phyloP scores from a whole-genome alignment of 2,888 invertebrate genomes.

The Protophormia terraenovae region DNA sequence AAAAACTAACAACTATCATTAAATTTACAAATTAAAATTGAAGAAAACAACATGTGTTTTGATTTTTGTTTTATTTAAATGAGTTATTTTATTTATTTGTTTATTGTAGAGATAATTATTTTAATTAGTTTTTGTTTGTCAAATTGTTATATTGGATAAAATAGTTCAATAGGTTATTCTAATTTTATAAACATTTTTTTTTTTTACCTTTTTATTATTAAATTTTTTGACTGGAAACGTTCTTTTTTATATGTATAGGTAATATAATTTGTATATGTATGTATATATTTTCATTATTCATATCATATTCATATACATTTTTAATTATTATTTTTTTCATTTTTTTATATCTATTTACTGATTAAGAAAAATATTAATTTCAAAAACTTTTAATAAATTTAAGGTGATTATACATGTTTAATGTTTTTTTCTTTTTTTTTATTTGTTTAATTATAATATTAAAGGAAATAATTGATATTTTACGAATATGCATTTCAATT shows the following conservation, averaged over 20 bases:
- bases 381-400: neutral
- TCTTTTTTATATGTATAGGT: neutral
- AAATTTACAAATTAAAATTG: too few species aligned
- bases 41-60: neutral
- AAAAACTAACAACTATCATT: too few species aligned
- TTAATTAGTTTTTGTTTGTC: slow-evolving; percentile 25
- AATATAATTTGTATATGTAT: neutral
- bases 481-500: neutral
- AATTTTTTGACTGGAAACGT: slow-evolving; percentile 25
- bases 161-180: slow-evolving; percentile 38
- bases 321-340: neutral
- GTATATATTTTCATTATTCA: neutral
- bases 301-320: neutral
- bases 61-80: slow-evolving; percentile 51
- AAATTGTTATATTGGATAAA: slow-evolving; percentile 51
- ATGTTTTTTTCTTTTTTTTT: neutral
- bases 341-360: neutral
- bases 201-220: slow-evolving; percentile 4
- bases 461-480: neutral
- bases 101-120: slow-evolving; percentile 53
- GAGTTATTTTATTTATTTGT: slow-evolving; percentile 39
- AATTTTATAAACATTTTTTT: neutral
- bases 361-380: slow-evolving; percentile 2
- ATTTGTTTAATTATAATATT: neutral
- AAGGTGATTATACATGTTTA: neutral